Evolutionary conservation across 2,888 invertebrate species (phyloP).

Genomic region (Terebella lapidaria): DNA sequence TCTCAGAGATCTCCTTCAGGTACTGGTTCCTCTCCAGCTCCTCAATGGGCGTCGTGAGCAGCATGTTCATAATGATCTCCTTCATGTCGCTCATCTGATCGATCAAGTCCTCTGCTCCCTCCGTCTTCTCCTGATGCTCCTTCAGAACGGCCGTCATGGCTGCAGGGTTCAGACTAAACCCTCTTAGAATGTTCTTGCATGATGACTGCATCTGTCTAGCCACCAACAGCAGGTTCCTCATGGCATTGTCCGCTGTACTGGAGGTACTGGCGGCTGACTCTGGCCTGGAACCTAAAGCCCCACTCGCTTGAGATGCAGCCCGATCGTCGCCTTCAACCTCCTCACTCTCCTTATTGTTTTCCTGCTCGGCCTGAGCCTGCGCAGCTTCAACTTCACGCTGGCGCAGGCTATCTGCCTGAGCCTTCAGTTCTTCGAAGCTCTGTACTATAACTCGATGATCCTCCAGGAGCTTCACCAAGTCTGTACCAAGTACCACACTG

Average conservation of each 20-base stretch:
- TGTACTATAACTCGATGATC: conserved; percentile 38
- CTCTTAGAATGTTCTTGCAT: conserved; percentile 43
- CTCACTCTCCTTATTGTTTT: not conserved
- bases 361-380: not conserved
- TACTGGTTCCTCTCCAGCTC: conserved; percentile 46
- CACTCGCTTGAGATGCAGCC: not conserved
- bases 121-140: conserved; percentile 1
- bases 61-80: conserved; percentile 44
- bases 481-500: conserved; percentile 38
- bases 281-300: conserved; percentile 1
- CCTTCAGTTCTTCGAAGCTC: conserved; percentile 38
- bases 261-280: conserved; percentile 13
- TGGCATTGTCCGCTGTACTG: conserved; percentile 33
- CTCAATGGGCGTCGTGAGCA: conserved; percentile 51
- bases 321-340: conserved; percentile 7
- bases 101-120: conserved; percentile 28
- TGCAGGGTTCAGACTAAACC: conserved; percentile 39
- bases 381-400: conserved; percentile 2
- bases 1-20: conserved; percentile 42
- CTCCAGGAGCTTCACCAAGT: conserved; percentile 37
- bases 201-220: conserved; percentile 45
- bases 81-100: conserved; percentile 38
- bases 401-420: conserved; percentile 18
- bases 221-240: conserved; percentile 38
- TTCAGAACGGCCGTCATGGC: conserved; percentile 35